A percentile compares a stretch with the other conserved stretches of the same genome.
Conservation (phyloP, 2,888 invertebrate species). For the Arge pagana region DNA sequence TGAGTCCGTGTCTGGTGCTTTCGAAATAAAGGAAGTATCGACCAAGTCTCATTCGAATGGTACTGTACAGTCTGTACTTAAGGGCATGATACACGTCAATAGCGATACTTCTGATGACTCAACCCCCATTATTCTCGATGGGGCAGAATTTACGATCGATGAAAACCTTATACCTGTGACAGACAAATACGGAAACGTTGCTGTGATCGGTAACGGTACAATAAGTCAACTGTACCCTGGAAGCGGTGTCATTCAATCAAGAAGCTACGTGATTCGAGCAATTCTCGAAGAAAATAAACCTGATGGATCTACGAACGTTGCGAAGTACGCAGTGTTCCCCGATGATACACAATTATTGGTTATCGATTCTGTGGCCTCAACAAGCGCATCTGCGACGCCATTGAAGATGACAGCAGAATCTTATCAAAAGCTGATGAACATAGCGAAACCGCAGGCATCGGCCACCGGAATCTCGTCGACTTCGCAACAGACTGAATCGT, state of each 20-base stretch:
- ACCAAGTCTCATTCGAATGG: conserved; percentile 2
- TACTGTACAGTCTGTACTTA: background rate
- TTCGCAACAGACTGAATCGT: background rate
- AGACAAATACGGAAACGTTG: background rate
- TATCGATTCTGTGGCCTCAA: no score
- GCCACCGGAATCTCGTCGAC: background rate
- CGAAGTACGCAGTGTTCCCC: conserved; percentile 1
- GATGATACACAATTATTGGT: no score
- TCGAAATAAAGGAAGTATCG: background rate
- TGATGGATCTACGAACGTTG: background rate
- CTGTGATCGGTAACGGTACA: background rate
- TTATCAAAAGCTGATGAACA: no score
- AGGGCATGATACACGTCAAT: conserved; percentile 1
- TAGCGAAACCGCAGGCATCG: no score
- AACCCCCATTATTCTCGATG: background rate
- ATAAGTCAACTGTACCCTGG: conserved; percentile 6
- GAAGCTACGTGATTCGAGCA: background rate
- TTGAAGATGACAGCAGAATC: background rate
- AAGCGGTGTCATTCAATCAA: background rate
- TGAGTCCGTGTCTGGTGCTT: conserved; percentile 3
- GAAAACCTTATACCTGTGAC: background rate
- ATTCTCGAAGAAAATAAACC: background rate
- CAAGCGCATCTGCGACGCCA: background rate
- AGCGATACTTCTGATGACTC: background rate
- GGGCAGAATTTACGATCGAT: background rate